Conservation (phyloP, 2,888 invertebrate genomes). For the Chymomyza amoena region DNA sequence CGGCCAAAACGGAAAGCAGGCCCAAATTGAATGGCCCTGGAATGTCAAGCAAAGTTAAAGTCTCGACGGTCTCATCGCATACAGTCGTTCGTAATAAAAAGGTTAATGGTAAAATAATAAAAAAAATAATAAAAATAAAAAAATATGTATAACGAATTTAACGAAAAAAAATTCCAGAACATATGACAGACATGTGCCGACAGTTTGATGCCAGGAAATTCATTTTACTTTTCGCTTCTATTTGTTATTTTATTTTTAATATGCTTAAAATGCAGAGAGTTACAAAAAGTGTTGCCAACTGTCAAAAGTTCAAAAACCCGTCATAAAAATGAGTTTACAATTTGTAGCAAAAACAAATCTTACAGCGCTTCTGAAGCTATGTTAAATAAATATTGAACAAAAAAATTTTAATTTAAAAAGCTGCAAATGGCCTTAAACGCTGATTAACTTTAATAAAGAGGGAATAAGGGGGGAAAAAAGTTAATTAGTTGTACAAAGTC, state of each 20-base stretch:
- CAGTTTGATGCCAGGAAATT: neutral
- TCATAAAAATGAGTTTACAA: neutral
- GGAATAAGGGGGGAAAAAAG: neutral
- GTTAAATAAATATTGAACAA: neutral
- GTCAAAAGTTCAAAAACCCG: neutral
- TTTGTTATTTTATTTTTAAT: neutral
- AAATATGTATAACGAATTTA: constrained; percentile 24
- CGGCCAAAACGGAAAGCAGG: constrained; percentile 21
- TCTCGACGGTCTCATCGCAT: neutral
- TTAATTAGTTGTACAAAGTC: no score
- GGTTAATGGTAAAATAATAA: constrained; percentile 61
- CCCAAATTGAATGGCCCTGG: neutral
- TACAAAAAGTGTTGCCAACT: neutral
- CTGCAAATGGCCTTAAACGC: neutral
- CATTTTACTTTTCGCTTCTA: neutral
- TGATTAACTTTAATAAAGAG: neutral
- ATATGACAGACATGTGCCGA: constrained; percentile 22
- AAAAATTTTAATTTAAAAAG: neutral
- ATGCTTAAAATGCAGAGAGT: neutral
- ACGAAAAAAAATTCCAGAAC: constrained; percentile 20
- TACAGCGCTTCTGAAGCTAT: neutral
- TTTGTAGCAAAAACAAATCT: neutral
- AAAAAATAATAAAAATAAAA: constrained; percentile 2
- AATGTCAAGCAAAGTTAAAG: constrained; percentile 32
- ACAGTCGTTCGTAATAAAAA: constrained; percentile 48